Evolutionary conservation across 2,888 invertebrate genomes (phyloP).

Genomic region (Megamerina dolium): DNA sequence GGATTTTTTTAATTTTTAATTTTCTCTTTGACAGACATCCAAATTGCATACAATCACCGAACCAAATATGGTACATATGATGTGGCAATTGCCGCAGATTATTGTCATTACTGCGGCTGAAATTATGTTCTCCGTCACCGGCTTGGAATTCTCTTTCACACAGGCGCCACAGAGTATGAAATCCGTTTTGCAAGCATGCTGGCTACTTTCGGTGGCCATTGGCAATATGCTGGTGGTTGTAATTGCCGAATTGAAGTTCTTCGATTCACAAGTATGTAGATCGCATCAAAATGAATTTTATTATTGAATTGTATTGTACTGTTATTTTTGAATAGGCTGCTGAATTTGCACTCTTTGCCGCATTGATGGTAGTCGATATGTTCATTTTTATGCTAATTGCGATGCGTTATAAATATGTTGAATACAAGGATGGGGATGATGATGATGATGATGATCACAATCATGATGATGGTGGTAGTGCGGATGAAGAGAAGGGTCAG

Average conservation of each 20-base stretch:
- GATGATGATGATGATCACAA: constrained; percentile 1
- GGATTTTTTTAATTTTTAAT: no score
- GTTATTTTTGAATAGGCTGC: constrained; percentile 61
- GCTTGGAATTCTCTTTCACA: constrained; percentile 91
- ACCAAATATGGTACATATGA: constrained; percentile 71
- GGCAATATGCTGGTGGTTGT: constrained; percentile 91
- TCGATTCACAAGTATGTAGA: constrained; percentile 34
- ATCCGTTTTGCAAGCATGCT: constrained; percentile 84
- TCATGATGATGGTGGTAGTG: background rate
- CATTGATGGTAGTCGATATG: constrained; percentile 78
- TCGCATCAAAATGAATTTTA: background rate
- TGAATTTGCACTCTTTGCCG: constrained; percentile 84
- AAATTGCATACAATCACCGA: constrained; percentile 49
- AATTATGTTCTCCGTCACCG: constrained; percentile 94
- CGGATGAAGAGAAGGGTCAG: constrained; percentile 7
- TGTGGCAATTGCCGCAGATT: constrained; percentile 83
- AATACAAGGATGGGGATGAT: constrained; percentile 23
- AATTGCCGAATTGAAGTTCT: constrained; percentile 40
- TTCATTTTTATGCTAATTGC: constrained; percentile 75
- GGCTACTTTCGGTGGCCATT: constrained; percentile 87
- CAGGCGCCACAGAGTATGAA: constrained; percentile 93
- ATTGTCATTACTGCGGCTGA: constrained; percentile 87
- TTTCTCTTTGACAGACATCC: constrained; percentile 22
- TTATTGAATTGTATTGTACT: background rate
- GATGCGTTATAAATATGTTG: constrained; percentile 67